phyloP scores from a whole-genome alignment of 2,797 vertebrate genomes.

The Calcarius lapponicus region DNA sequence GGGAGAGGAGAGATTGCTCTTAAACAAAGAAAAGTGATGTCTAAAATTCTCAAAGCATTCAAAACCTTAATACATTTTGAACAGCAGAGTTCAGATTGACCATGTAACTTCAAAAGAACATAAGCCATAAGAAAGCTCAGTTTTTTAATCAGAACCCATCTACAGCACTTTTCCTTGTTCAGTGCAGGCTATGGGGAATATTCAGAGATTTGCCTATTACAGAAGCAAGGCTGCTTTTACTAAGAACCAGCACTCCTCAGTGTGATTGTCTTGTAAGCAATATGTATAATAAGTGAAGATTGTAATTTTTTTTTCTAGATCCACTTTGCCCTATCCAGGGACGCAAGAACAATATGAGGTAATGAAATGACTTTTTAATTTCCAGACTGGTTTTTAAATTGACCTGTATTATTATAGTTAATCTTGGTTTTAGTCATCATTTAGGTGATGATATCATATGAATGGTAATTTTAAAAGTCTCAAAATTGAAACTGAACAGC shows the following conservation, averaged over 20 bases:
- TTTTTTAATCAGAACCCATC: background rate
- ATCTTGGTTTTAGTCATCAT: background rate
- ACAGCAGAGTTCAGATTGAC: background rate
- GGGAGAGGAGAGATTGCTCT: background rate
- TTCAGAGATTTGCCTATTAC: background rate
- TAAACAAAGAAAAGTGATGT: background rate
- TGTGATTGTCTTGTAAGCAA: background rate
- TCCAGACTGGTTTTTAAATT: background rate
- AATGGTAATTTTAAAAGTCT: background rate
- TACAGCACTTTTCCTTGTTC: background rate
- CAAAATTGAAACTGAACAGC: background rate
- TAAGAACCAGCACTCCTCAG: background rate
- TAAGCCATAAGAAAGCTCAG: background rate
- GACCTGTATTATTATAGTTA: background rate
- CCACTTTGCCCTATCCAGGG: constrained; percentile 92
- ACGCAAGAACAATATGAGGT: constrained; percentile 95
- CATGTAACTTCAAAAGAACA: background rate
- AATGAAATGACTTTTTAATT: constrained; percentile 27
- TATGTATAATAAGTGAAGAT: background rate
- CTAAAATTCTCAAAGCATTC: background rate
- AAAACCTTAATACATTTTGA: background rate
- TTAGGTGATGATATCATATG: background rate
- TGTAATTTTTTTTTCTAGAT: constrained; percentile 77
- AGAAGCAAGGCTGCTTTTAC: background rate
- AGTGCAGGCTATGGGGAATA: background rate